phyloP scores from a whole-genome alignment of 2,888 invertebrate species.

The Drosophila subquinaria region DNA sequence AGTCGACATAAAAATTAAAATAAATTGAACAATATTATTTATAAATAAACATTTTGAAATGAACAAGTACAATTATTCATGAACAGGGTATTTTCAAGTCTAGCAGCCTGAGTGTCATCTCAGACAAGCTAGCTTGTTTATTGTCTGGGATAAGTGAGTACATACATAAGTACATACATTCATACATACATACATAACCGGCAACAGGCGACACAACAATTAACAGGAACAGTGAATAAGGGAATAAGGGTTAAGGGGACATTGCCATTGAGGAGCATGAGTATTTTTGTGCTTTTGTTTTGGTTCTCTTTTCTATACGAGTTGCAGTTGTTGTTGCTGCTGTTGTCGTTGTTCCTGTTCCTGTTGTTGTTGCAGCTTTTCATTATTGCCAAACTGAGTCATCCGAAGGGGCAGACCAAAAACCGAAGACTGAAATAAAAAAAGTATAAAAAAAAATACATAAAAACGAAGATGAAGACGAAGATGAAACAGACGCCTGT shows the following conservation, averaged over 20 bases:
- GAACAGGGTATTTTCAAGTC: not conserved
- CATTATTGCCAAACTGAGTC: conserved; percentile 42
- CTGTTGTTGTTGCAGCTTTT: conserved; percentile 11
- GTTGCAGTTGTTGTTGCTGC: conserved; percentile 3
- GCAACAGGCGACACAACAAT: conserved; percentile 13
- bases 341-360: conserved; percentile 11
- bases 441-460: conserved; percentile 1
- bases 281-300: conserved; percentile 79
- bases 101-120: not conserved
- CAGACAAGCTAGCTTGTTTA: conserved; percentile 7
- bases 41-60: not conserved
- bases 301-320: conserved; percentile 72
- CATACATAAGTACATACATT: not conserved
- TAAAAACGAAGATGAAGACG: conserved; percentile 12
- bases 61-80: not conserved
- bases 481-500: conserved; percentile 4
- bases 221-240: not conserved
- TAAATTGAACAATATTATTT: too few relatives aligned
- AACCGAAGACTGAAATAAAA: conserved; percentile 6
- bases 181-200: not conserved
- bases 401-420: conserved; percentile 20
- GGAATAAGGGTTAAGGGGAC: conserved; percentile 4
- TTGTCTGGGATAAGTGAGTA: conserved; percentile 29
- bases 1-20: too few relatives aligned
- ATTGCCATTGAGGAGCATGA: conserved; percentile 40